Percentiles rank a stretch among this genome's conserved stretches.
Conservation (phyloP, 2,113 vertebrate genomes). For the Microcebus murinus region DNA sequence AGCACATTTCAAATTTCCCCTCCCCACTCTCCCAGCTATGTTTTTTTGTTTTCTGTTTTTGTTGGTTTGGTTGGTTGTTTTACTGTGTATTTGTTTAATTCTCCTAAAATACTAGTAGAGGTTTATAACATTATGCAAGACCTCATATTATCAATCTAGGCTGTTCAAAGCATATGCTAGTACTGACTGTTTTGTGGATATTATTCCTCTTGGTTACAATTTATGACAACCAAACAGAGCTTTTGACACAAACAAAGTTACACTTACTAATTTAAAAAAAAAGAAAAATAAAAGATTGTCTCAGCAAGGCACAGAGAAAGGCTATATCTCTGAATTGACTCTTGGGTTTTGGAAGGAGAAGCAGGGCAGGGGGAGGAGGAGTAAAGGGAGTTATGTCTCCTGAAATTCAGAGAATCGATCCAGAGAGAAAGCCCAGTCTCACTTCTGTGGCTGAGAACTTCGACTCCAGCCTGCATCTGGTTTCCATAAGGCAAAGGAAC, state of each 20-base stretch:
- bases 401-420: constrained; percentile 48
- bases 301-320: constrained; percentile 53
- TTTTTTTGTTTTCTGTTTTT: constrained; percentile 7
- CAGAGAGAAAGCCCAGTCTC: constrained; percentile 46
- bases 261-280: constrained; percentile 50
- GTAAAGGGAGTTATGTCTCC: not conserved
- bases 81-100: constrained; percentile 33
- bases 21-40: not conserved
- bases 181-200: constrained; percentile 30
- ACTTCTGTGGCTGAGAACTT: constrained; percentile 66
- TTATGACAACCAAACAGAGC: constrained; percentile 66
- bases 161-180: constrained; percentile 64
- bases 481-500: constrained; percentile 71
- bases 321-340: constrained; percentile 45
- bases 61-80: constrained; percentile 46
- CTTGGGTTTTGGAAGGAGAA: constrained; percentile 41
- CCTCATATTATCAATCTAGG: constrained; percentile 61
- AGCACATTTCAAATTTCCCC: not conserved
- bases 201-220: constrained; percentile 69
- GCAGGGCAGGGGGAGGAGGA: not conserved
- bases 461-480: constrained; percentile 74
- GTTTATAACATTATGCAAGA: constrained; percentile 54
- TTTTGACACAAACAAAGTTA: constrained; percentile 68
- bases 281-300: not conserved
- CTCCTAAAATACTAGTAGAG: constrained; percentile 42